Percentiles rank a stretch among this genome's conserved stretches.
These are phyloP conservation scores for Leptopilina drosophilae DNA, from an alignment of 2,888 invertebrate genomes.

Conservation along the genomic window DNA sequence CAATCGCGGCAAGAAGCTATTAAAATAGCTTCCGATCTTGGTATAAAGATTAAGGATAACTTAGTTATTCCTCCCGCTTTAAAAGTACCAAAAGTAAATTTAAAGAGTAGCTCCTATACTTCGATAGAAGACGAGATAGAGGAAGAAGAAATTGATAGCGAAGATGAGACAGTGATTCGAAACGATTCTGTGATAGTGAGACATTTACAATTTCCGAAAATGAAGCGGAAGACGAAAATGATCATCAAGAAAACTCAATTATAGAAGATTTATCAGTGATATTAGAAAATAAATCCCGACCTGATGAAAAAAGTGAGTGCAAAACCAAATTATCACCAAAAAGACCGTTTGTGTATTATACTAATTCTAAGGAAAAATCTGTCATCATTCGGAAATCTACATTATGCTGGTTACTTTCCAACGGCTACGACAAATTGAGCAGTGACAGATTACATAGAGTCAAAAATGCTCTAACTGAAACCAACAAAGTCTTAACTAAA, in stretches of 20 bases:
- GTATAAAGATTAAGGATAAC: not conserved
- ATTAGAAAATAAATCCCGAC: not conserved
- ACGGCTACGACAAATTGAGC: not conserved
- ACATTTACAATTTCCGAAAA: not conserved
- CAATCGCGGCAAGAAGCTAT: conserved; percentile 9
- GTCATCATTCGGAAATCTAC: conserved; percentile 14
- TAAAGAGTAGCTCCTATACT: not conserved
- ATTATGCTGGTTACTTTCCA: conserved; percentile 4
- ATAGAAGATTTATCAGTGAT: conserved; percentile 17
- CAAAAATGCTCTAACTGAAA: too few relatives aligned
- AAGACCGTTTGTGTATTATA: not conserved
- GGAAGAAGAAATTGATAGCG: not conserved
- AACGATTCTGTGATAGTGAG: not conserved
- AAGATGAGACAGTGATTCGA: not conserved
- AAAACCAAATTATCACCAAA: conserved; percentile 3
- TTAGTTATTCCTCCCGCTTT: not conserved
- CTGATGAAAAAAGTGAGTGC: conserved; percentile 2
- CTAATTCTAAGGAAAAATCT: not conserved
- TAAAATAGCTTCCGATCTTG: not conserved
- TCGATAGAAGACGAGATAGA: conserved; percentile 6
- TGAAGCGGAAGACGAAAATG: not conserved
- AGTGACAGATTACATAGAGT: not conserved
- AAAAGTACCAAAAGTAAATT: not conserved
- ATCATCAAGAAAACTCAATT: not conserved
- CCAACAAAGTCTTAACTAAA: too few relatives aligned